Evolutionary conservation across 53 echinoderm and acorn worm genomes (phyloP), one percentile per base, ranked within the genome.

Genomic region (Actinopyga echinites): DNA sequence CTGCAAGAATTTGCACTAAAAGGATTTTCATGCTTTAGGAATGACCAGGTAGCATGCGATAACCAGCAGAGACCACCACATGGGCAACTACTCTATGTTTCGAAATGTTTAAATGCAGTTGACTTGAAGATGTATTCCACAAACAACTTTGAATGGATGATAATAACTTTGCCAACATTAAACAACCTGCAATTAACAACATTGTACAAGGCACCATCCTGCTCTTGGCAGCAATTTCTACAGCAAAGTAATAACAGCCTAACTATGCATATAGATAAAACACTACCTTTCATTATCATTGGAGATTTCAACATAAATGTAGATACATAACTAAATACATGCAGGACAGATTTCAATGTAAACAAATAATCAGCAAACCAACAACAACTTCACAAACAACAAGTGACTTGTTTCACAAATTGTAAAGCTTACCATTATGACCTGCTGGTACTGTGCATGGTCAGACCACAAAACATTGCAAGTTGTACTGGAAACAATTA

Each of bases 271-370:
- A 82, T 82, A 29, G 37, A 67, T 23, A 75, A 42, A 38, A 17
- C 28, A 37, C 2, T 37, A 9, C 83, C 82, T 20, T 65, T 87
- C 13, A 9, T 88, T 20, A 77, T 88, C 40, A 8, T 78, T 5
- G 75, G 89, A 32, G 78, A 84, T 42, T 84, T 88, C 24, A 88
- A 88, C 40, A 31, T 75, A 10, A 43, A 88, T 56, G 30, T 80
- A 5, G 33, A 34, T 0, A 64, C 10, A 67, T n/a, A 52, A 13
- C n/a, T 0, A n/a, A 1, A 44, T 7, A 8, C 74, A 74, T 74
- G 30, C 23, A 40, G 19, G 23, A 26, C 23, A 74, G 23, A 49
- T 49, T 74, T 22, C 42, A 74, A 15, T 74, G 74, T 19, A 6
- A 7, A n/a, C 74, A 44, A 21, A 8, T 13, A 42, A 3, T 74